Evolutionary conservation across 2,113 vertebrate genomes (phyloP).

Genomic region (Bubo blakistoni): DNA sequence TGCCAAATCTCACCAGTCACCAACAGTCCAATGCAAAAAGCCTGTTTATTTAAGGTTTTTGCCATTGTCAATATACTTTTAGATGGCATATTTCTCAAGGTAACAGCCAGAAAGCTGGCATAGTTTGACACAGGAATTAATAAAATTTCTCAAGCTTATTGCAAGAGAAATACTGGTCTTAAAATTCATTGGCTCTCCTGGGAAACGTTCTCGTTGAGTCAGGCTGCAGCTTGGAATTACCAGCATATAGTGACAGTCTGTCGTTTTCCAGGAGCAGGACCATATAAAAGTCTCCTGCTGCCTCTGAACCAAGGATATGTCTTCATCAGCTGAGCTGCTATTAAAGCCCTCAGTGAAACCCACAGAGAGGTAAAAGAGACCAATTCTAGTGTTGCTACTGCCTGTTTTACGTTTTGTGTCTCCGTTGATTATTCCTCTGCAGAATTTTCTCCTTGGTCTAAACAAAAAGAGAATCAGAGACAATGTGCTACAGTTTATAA

Average conservation of each 20-base stretch:
- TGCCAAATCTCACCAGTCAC: neutral
- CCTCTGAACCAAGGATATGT: neutral
- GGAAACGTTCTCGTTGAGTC: neutral
- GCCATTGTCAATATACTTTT: neutral
- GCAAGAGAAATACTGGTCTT: neutral
- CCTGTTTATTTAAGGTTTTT: neutral
- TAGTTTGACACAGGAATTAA: neutral
- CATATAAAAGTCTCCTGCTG: neutral
- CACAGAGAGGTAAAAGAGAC: neutral
- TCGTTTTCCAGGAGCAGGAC: neutral
- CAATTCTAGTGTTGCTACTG: neutral
- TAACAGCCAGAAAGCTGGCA: neutral
- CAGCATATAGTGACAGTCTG: neutral
- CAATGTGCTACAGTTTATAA: neutral
- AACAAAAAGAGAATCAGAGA: neutral
- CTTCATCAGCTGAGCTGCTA: neutral
- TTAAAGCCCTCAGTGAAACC: neutral
- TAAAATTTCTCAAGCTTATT: neutral
- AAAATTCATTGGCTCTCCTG: neutral
- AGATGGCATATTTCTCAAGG: neutral
- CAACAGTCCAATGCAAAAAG: neutral
- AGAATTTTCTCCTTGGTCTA: neutral
- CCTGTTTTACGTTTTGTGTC: neutral
- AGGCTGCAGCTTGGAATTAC: neutral
- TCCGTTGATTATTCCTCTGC: neutral